phyloP scores from a whole-genome alignment of 1,140 invertebrate genomes.

The Scaptomyza hsui region DNA sequence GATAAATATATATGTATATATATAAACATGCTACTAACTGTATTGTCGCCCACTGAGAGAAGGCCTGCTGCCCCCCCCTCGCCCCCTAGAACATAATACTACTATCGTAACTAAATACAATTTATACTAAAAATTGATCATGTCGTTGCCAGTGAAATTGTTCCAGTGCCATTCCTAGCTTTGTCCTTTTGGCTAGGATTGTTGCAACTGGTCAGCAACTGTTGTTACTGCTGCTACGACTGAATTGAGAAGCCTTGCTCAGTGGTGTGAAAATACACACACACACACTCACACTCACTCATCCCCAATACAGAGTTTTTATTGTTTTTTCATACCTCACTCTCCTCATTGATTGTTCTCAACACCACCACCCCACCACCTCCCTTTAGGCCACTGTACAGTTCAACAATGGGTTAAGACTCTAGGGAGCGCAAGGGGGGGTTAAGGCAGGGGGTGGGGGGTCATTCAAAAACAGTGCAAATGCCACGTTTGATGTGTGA shows the following conservation, averaged over 20 bases:
- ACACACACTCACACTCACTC: constrained; percentile 34
- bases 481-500: constrained; percentile 62
- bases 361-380: too few species aligned
- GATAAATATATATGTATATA: constrained; percentile 25
- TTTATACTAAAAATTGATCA: constrained; percentile 8
- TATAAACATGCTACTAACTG: constrained; percentile 30
- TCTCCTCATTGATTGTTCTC: constrained; percentile 33
- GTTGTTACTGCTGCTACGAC: background rate
- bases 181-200: constrained; percentile 15
- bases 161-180: constrained; percentile 18
- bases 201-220: constrained; percentile 3
- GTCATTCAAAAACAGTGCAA: constrained; percentile 6
- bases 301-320: constrained; percentile 46
- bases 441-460: background rate
- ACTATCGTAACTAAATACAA: background rate
- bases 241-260: constrained; percentile 46
- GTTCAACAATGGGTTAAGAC: constrained; percentile 26
- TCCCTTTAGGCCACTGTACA: constrained; percentile 44
- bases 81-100: constrained; percentile 15
- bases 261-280: constrained; percentile 52
- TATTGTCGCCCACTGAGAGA: constrained; percentile 44
- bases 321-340: constrained; percentile 37
- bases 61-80: constrained; percentile 5
- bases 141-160: background rate
- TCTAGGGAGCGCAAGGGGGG: background rate